These are phyloP conservation scores for Poecilia picta DNA, from an alignment of 2,797 vertebrate species.

Conservation along the genomic window DNA sequence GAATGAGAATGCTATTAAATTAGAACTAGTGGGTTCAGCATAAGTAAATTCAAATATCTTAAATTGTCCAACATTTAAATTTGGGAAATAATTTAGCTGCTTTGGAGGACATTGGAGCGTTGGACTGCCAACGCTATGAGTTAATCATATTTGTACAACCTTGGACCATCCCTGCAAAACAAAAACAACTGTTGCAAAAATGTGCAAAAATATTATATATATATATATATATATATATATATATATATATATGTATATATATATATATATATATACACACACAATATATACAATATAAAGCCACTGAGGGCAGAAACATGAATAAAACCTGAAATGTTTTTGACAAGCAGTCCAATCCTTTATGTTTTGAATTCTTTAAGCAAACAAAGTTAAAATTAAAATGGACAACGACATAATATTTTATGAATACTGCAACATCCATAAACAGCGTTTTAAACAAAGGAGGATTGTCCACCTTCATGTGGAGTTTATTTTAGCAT, in stretches of 20 bases:
- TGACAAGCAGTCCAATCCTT: background rate
- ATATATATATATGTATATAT: too few relatives aligned
- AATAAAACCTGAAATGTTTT: slow-evolving; percentile 22
- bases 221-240: too few relatives aligned
- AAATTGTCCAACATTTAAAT: background rate
- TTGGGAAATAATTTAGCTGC: too few relatives aligned
- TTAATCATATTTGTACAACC: background rate
- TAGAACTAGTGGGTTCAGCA: background rate
- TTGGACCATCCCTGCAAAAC: background rate
- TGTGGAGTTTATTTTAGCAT: slow-evolving; percentile 28
- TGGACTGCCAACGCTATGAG: background rate
- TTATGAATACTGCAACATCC: background rate
- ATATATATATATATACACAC: too few relatives aligned
- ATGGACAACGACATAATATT: slow-evolving; percentile 1
- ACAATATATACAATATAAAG: slow-evolving; percentile 27
- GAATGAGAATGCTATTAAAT: background rate
- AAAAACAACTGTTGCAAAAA: background rate
- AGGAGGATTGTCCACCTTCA: slow-evolving; percentile 30
- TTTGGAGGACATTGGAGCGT: too few relatives aligned
- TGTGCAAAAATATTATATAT: too few relatives aligned
- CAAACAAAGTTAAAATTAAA: background rate
- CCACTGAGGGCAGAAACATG: background rate
- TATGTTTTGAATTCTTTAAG: background rate
- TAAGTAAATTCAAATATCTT: background rate
- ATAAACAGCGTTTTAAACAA: background rate